A percentile compares a stretch with the other conserved stretches of the same genome.
Conservation (phyloP, 2,113 vertebrate species). For the Embiotoca jacksoni region DNA sequence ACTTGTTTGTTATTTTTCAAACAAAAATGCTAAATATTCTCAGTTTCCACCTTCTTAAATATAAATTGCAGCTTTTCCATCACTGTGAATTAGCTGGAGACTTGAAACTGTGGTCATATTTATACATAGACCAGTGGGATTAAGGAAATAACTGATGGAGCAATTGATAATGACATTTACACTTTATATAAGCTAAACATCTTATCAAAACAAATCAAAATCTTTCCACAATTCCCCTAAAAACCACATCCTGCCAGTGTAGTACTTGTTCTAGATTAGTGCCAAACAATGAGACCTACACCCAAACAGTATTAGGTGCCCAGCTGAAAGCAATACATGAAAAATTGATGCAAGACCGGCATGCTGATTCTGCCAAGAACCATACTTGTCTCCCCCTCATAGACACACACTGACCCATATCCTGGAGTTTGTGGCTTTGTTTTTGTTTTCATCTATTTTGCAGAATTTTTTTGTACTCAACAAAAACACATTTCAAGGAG, state of each 20-base stretch:
- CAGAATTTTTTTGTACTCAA: neutral
- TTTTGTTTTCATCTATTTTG: neutral
- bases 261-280: neutral
- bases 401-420: conserved; percentile 44
- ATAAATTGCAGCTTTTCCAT: neutral
- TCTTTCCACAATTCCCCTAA: neutral
- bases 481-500: neutral
- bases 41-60: neutral
- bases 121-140: neutral
- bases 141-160: neutral
- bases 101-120: neutral
- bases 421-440: conserved; percentile 17
- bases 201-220: neutral
- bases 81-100: neutral
- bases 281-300: neutral
- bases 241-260: neutral
- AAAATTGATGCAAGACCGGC: conserved; percentile 44
- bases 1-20: neutral
- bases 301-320: conserved; percentile 29
- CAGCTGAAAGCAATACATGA: conserved; percentile 32
- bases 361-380: conserved; percentile 29
- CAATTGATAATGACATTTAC: neutral
- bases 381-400: conserved; percentile 15
- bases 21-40: neutral
- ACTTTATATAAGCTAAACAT: neutral